Conservation (phyloP, 2,797 vertebrate genomes). For the Cacajao melanocephalus region DNA sequence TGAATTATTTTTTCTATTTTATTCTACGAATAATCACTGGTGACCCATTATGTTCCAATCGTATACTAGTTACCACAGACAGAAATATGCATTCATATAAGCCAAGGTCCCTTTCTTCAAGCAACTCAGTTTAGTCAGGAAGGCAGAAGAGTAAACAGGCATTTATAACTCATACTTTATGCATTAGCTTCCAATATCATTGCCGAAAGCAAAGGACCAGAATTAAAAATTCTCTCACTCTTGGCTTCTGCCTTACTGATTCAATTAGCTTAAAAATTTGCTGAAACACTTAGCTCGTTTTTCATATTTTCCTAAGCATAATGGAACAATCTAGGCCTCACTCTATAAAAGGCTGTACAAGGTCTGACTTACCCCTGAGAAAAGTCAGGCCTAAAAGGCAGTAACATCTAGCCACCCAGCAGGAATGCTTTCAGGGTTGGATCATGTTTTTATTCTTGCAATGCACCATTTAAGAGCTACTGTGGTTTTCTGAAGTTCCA, state of each 20-base stretch:
- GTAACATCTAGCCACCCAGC: constrained; percentile 46
- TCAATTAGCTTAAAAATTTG: constrained; percentile 64
- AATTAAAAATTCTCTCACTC: not conserved
- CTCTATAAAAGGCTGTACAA: constrained; percentile 64
- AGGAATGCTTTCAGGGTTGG: constrained; percentile 65
- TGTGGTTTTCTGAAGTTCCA: constrained; percentile 70
- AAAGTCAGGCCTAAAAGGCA: constrained; percentile 45
- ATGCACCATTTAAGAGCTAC: constrained; percentile 69
- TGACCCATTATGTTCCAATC: not conserved
- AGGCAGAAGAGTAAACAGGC: not conserved
- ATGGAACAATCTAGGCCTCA: constrained; percentile 55
- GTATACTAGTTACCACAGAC: not conserved
- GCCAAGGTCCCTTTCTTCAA: not conserved
- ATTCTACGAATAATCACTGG: not conserved
- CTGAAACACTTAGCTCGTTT: constrained; percentile 61
- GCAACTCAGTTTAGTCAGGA: not conserved
- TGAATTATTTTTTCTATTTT: not conserved
- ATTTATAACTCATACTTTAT: not conserved
- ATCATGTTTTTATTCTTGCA: constrained; percentile 55
- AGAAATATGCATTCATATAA: not conserved
- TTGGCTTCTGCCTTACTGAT: constrained; percentile 51
- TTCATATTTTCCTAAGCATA: constrained; percentile 63
- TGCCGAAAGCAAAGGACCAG: not conserved
- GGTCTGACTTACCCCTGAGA: constrained; percentile 58
- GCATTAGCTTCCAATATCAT: not conserved